Percentiles rank a stretch among this genome's conserved stretches.
phyloP scores from a whole-genome alignment of 2,797 vertebrate genomes.

The Acrossocheilus fasciatus region DNA sequence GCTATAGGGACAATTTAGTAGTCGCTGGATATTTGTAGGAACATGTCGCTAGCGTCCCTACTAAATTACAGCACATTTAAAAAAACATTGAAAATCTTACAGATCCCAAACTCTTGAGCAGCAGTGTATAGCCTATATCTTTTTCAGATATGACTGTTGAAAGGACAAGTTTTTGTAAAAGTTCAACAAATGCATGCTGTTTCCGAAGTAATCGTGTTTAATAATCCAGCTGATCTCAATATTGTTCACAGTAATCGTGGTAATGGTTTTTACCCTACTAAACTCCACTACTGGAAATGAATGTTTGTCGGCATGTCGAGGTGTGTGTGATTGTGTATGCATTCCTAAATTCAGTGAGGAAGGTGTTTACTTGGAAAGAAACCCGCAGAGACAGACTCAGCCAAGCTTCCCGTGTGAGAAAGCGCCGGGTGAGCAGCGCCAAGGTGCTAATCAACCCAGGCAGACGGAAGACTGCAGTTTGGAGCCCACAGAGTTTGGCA shows the following conservation, averaged over 20 bases:
- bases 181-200: background rate
- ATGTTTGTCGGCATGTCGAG: constrained; percentile 39
- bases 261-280: background rate
- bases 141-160: background rate
- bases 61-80: no score
- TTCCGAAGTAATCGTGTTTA: background rate
- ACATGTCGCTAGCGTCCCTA: no score
- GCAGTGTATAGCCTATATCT: background rate
- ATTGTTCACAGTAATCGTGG: background rate
- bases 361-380: constrained; percentile 28
- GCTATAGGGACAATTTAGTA: no score
- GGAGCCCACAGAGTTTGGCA: constrained; percentile 55
- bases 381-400: constrained; percentile 37
- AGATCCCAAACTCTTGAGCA: no score
- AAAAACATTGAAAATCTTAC: no score
- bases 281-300: background rate
- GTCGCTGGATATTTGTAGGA: no score
- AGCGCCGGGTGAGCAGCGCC: constrained; percentile 46
- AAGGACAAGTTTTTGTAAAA: background rate
- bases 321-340: background rate
- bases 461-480: constrained; percentile 53
- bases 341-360: background rate
- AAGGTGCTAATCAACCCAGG: constrained; percentile 61
- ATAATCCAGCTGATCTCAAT: background rate
- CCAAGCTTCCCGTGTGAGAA: constrained; percentile 54